These are phyloP conservation scores for Drosophila kanekoi DNA, from an alignment of 2,888 invertebrate genomes.

Conservation along the genomic window DNA sequence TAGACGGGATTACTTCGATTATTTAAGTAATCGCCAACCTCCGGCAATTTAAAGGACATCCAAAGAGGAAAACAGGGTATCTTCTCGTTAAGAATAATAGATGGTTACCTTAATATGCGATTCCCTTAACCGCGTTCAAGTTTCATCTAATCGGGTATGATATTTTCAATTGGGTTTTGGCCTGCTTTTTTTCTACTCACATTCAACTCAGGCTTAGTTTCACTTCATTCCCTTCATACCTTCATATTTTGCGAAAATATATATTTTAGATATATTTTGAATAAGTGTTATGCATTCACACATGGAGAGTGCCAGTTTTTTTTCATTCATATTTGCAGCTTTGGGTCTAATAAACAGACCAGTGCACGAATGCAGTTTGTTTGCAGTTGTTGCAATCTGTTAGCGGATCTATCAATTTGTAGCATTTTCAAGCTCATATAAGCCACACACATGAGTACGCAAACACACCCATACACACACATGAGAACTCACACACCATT, in stretches of 20 bases:
- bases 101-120: too few relatives aligned
- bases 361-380: slow-evolving; percentile 30
- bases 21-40: too few relatives aligned
- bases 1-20: too few relatives aligned
- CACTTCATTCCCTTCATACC: too few relatives aligned
- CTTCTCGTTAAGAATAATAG: too few relatives aligned
- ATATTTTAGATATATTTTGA: background rate
- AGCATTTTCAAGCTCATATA: slow-evolving; percentile 69
- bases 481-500: slow-evolving; percentile 6
- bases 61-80: too few relatives aligned
- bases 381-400: slow-evolving; percentile 44
- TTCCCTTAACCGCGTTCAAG: too few relatives aligned
- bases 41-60: too few relatives aligned
- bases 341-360: slow-evolving; percentile 50
- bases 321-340: slow-evolving; percentile 12
- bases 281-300: background rate
- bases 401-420: slow-evolving; percentile 75
- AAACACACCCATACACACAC: slow-evolving; percentile 1
- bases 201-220: background rate
- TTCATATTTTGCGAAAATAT: background rate
- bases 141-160: too few relatives aligned
- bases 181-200: too few relatives aligned
- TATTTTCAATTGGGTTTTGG: too few relatives aligned
- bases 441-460: slow-evolving; percentile 27
- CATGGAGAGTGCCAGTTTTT: slow-evolving; percentile 2